Evolutionary conservation across 2,113 vertebrate genomes (phyloP), one percentile per base, ranked within the genome.

Genomic region (Apistogramma diplotaenia): DNA sequence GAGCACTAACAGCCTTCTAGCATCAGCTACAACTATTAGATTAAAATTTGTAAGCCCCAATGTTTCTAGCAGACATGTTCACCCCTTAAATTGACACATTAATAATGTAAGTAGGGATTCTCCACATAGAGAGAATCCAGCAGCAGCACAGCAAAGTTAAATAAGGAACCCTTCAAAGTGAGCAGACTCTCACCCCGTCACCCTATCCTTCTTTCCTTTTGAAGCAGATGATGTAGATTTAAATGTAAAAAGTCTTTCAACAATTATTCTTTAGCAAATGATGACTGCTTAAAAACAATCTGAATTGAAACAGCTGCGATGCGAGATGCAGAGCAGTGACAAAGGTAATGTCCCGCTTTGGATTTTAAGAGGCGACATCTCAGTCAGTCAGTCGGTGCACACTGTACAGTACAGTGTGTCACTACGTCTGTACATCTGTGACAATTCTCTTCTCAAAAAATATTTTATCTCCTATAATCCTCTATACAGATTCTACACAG

Each of bases 281-380:
- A 83, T 18, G 15, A 84, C 11, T 78, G 76, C 4, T 51, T 70
- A 19, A 70, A 51, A 70, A 70, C 9, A 79, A 77, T 71, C 78
- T 65, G 78, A 86, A 87, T 70, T 40, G 71, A 29, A 79, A 89
- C 70, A 90, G 87, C 90, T 91, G 78, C 78, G 12, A 86, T 80
- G 82, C 16, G 76, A 84, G 75, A 86, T 12, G 81, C 61, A 56
- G 75, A 84, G 51, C 53, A 71, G 81, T 84, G 70, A 88, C 82
- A 85, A 88, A 65, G 76, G 58, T 79, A 83, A 84, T 54, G 76
- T 87, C 85, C 87, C 81, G 54, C 91, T 93, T 91, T 91, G 91
- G 93, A 81, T 89, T 53, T 89, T n/a, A 51, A 81, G 75, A 87
- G 84, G 84, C 74, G 56, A 91, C 83, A 23, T 81, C 72, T 82